Conservation (phyloP, 2,797 vertebrate species). For the Amblyopsis hoosieri region DNA sequence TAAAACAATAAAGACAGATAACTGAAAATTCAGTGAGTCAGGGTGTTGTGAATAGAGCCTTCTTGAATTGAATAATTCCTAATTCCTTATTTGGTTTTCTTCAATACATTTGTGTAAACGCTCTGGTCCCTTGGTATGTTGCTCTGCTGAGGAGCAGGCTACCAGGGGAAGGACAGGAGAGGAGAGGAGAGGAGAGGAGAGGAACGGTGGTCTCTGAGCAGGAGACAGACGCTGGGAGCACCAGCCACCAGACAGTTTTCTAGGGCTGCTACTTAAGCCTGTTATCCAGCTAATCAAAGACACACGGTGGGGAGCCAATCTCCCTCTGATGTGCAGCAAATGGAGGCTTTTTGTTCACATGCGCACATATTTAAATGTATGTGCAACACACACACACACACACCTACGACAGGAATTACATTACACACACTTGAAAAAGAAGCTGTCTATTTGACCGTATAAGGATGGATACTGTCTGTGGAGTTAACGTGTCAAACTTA, state of each 20-base stretch:
- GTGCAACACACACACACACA: slow-evolving; percentile 11
- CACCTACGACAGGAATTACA: not conserved
- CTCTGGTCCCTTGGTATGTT: slow-evolving; percentile 69
- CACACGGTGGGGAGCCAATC: slow-evolving; percentile 67
- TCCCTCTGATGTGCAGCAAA: slow-evolving; percentile 53
- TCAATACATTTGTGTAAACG: slow-evolving; percentile 61
- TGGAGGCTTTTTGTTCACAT: slow-evolving; percentile 24
- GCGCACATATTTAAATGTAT: not conserved
- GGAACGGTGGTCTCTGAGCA: slow-evolving; percentile 37
- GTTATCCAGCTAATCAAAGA: slow-evolving; percentile 69
- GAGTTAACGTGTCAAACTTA: no score
- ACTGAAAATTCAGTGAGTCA: slow-evolving; percentile 21
- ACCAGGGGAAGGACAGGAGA: slow-evolving; percentile 49
- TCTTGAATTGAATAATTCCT: slow-evolving; percentile 63
- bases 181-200: no score
- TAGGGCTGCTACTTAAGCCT: slow-evolving; percentile 49
- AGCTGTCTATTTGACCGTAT: no score
- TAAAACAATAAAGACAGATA: not conserved
- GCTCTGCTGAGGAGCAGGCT: slow-evolving; percentile 62
- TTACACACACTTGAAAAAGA: not conserved
- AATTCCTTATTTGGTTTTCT: slow-evolving; percentile 56
- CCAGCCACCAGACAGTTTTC: slow-evolving; percentile 34
- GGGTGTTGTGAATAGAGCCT: slow-evolving; percentile 46
- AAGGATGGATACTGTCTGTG: no score
- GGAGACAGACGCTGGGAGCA: slow-evolving; percentile 31